Conservation (phyloP, 2,797 vertebrate genomes). For the Triplophysa bombifrons region DNA sequence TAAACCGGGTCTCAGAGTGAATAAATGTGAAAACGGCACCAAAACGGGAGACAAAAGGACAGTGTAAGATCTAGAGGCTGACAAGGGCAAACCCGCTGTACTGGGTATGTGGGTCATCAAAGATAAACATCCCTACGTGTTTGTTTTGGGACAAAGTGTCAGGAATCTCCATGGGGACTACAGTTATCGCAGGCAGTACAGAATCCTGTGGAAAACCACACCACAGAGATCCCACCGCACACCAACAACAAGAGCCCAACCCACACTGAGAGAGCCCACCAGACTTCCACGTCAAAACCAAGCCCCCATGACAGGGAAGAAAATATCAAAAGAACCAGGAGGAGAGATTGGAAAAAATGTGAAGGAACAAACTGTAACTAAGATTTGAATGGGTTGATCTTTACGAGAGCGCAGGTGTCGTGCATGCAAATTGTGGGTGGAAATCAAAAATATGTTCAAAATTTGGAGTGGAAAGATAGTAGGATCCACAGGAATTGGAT, state of each 20-base stretch:
- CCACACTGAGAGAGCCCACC: conserved; percentile 61
- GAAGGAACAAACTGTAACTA: conserved; percentile 50
- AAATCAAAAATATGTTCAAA: neutral
- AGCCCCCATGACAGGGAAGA: neutral
- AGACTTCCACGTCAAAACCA: conserved; percentile 34
- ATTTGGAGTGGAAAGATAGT: neutral
- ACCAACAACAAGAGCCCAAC: conserved; percentile 56
- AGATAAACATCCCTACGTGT: conserved; percentile 87
- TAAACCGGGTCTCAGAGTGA: too few relatives aligned
- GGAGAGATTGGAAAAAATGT: neutral
- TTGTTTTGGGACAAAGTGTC: conserved; percentile 85
- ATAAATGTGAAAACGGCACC: too few relatives aligned
- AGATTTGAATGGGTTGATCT: conserved; percentile 40
- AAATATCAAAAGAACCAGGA: neutral
- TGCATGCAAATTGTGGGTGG: neutral
- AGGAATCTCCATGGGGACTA: conserved; percentile 81
- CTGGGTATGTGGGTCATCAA: conserved; percentile 78
- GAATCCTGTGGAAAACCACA: conserved; percentile 80
- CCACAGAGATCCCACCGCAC: conserved; percentile 63
- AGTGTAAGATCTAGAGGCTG: conserved; percentile 53
- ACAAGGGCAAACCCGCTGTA: conserved; percentile 81
- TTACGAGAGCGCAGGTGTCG: conserved; percentile 2
- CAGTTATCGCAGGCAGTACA: conserved; percentile 89
- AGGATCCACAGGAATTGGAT: neutral
- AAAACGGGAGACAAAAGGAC: neutral